These are phyloP conservation scores for Platycercus adscitus DNA, from an alignment of 2,113 vertebrate species.

Conservation along the genomic window DNA sequence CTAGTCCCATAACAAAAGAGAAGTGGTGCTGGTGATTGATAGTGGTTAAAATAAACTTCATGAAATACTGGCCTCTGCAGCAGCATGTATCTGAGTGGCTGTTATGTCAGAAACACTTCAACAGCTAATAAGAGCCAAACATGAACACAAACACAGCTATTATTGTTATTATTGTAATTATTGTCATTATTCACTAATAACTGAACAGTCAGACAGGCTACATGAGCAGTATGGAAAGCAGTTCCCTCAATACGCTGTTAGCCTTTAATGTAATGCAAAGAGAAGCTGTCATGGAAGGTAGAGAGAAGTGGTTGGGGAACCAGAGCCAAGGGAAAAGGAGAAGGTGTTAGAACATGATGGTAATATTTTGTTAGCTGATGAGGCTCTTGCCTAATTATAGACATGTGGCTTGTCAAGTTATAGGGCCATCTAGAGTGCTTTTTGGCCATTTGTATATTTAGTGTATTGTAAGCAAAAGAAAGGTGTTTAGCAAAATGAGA, in stretches of 20 bases:
- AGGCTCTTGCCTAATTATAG: conserved; percentile 35
- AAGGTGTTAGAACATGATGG: conserved; percentile 41
- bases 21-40: background rate
- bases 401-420: conserved; percentile 28
- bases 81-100: background rate
- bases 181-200: conserved; percentile 16
- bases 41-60: background rate
- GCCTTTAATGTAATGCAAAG: background rate
- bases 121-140: background rate
- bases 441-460: conserved; percentile 52
- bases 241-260: background rate
- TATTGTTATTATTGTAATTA: background rate
- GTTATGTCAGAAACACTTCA: background rate
- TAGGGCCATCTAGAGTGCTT: conserved; percentile 16
- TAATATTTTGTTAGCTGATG: conserved; percentile 56
- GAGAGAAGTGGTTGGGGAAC: conserved; percentile 34
- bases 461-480: conserved; percentile 40
- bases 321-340: conserved; percentile 21
- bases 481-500: conserved; percentile 46
- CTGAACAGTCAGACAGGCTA: background rate
- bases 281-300: background rate
- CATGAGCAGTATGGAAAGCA: background rate
- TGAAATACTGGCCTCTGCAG: background rate
- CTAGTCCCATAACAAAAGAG: background rate
- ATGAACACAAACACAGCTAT: background rate